phyloP scores from a whole-genome alignment of 2,888 invertebrate genomes.

The Melanargia galathea region DNA sequence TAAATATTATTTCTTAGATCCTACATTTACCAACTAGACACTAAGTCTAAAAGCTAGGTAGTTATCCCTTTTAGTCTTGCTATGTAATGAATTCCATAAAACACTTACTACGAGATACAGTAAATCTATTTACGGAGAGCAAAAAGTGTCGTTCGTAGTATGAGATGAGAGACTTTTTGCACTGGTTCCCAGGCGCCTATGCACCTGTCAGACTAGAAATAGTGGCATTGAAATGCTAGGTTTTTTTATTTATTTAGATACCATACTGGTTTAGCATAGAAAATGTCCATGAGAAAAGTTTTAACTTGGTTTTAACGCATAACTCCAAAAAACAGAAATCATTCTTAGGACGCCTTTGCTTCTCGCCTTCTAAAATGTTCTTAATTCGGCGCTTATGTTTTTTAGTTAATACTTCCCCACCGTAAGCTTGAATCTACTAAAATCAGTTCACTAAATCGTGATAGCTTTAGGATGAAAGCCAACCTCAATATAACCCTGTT shows the following conservation, averaged over 20 bases:
- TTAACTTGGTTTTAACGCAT: background rate
- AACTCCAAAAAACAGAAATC: too few species aligned
- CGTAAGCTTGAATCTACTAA: conserved; percentile 7
- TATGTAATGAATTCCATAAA: conserved; percentile 4
- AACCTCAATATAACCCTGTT: conserved; percentile 28
- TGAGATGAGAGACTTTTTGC: conserved; percentile 27
- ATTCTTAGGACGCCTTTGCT: too few species aligned
- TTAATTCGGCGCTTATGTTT: too few species aligned
- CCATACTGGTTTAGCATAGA: background rate
- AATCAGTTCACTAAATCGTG: conserved; percentile 23
- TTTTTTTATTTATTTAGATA: background rate
- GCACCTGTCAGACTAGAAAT: conserved; percentile 26
- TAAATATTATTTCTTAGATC: background rate
- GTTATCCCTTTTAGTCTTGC: background rate
- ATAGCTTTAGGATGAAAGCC: conserved; percentile 20
- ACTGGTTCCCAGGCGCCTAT: conserved; percentile 35
- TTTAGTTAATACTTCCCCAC: too few species aligned
- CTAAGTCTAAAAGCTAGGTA: background rate
- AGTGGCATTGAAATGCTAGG: background rate
- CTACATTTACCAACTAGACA: background rate
- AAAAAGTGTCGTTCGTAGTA: conserved; percentile 25
- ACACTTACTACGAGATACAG: conserved; percentile 3
- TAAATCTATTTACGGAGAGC: conserved; percentile 18
- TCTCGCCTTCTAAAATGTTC: too few species aligned
- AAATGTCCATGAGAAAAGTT: background rate